Percentiles rank a stretch among this genome's conserved stretches.
phyloP scores from a whole-genome alignment of 2,888 invertebrate genomes.

The Fissipunctia ypsillon region DNA sequence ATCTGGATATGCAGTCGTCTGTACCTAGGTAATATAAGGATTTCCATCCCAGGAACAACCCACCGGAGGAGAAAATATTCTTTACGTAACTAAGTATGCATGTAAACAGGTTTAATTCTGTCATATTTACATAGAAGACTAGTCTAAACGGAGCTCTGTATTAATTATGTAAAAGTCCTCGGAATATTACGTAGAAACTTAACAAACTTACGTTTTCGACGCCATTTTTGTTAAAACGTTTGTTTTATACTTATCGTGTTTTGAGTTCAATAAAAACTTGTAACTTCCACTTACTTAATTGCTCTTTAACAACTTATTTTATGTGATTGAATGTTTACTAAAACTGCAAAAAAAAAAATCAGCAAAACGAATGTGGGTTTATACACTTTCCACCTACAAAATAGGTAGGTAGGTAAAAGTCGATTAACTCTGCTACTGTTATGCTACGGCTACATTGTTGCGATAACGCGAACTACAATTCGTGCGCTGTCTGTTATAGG shows the following conservation, averaged over 20 bases:
- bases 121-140: conserved; percentile 45
- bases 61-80: conserved; percentile 9
- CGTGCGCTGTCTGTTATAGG: too few species aligned
- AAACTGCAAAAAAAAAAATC: neutral
- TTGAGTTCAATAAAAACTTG: conserved; percentile 7
- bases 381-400: neutral
- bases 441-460: too few species aligned
- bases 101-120: conserved; percentile 36
- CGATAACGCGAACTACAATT: too few species aligned
- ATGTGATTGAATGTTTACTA: neutral
- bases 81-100: neutral
- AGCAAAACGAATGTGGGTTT: neutral
- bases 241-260: conserved; percentile 9
- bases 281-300: neutral
- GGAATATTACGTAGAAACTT: conserved; percentile 38
- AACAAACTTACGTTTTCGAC: conserved; percentile 34
- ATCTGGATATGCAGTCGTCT: too few species aligned
- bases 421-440: too few species aligned
- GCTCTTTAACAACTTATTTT: neutral
- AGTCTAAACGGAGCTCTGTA: conserved; percentile 43
- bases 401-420: neutral
- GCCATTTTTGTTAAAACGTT: conserved; percentile 13
- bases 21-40: neutral
- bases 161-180: conserved; percentile 45
- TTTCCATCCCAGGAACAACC: conserved; percentile 5